Evolutionary conservation across 1,140 invertebrate genomes (phyloP), one percentile per base, ranked within the genome.

Genomic region (Cherax quadricarinatus): DNA sequence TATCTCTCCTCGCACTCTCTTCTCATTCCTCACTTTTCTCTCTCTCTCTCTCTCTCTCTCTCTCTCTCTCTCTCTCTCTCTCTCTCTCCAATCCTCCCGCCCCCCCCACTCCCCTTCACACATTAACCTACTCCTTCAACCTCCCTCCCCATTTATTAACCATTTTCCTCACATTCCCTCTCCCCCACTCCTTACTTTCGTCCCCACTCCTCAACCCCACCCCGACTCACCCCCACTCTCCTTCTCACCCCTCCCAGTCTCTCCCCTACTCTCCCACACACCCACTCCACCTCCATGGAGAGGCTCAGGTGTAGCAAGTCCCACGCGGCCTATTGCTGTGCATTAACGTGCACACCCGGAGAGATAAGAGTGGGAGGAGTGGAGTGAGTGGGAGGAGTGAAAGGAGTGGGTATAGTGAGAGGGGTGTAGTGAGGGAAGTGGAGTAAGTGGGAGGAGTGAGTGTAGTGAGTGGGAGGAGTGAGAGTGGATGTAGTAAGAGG

Each of bases 301-400:
- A 48, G 48, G 10, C 48, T 16, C 80, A 81, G 81, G 81, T 83
- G 81, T 21, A 21, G 21, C 51, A 21, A 51, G 24, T 83, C 81
- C 81, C 81, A 83, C 81, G 81, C 81, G 81, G 81, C 81, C 81
- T 83, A 83, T 83, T 83, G 81, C 81, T 14, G 81, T 83, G 81
- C 80, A 83, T 83, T 83, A 83, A 83, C 81, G 81, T 48, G 21
- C 81, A 83, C 81, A 83, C 57, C 81, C 81, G 21, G 57, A 51
- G 57, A 83, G 81, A 75, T 75, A 75, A 75, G 70, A 75, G 70
- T 24, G 18, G 62, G 62, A 16, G 18, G 62, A 16, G 18, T 6
- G 70, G 70, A 30, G 70, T 24, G 70, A 75, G 70, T 30, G 7
- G 70, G 70, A 75, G 70, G 10, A 12, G 21, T 6, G 21, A 10